phyloP scores from a whole-genome alignment of 1,140 invertebrate genomes.

The Orchestia grillus region DNA sequence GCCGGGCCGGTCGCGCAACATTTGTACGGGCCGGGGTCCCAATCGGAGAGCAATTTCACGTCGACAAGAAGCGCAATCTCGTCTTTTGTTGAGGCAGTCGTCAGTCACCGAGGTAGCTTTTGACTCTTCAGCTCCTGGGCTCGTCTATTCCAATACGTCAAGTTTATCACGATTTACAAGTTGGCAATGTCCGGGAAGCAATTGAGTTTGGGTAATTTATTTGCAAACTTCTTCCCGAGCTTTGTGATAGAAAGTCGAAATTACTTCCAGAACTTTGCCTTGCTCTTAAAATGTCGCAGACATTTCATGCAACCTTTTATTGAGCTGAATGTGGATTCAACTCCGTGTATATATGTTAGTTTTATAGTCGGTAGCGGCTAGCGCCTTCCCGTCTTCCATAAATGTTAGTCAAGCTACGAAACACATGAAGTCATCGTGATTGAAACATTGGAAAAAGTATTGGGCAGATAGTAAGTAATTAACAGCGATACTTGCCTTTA shows the following conservation, averaged over 20 bases:
- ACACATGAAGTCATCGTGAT: not conserved
- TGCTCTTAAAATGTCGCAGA: not conserved
- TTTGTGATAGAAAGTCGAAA: not conserved
- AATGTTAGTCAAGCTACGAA: not conserved
- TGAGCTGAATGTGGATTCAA: not conserved
- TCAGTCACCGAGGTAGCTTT: not conserved
- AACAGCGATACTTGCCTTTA: not conserved
- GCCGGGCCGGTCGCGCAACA: not conserved
- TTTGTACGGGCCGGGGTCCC: not conserved
- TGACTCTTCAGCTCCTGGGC: not conserved
- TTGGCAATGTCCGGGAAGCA: not conserved
- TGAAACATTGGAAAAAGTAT: not conserved
- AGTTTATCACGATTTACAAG: conserved; percentile 1
- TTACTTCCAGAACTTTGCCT: not conserved
- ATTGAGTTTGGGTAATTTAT: not conserved
- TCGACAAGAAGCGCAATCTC: conserved; percentile 2
- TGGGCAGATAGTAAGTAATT: not conserved
- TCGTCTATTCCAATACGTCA: not conserved
- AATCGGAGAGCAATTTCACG: conserved; percentile 10
- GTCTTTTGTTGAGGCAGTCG: not conserved
- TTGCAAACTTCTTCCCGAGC: conserved; percentile 15
- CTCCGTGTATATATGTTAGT: not conserved
- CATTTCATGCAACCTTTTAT: not conserved
- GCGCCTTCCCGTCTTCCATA: not conserved
- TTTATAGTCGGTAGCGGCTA: not conserved